These are phyloP conservation scores for Pteronotus mesoamericanus DNA, from an alignment of 2,797 vertebrate genomes.

Conservation along the genomic window DNA sequence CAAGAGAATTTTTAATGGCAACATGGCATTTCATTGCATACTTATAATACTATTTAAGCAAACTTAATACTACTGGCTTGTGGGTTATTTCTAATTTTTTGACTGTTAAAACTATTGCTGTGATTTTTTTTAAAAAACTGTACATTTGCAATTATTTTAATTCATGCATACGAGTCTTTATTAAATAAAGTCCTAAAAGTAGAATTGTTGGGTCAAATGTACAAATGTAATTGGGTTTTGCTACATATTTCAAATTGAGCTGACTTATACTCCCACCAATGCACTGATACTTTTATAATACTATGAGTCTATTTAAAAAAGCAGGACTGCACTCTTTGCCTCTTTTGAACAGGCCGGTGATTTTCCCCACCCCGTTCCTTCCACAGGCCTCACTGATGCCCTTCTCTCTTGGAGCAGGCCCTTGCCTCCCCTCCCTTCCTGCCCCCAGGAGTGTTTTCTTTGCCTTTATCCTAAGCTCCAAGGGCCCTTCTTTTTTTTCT, in stretches of 20 bases:
- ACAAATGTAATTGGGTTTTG: neutral
- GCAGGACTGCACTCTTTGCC: neutral
- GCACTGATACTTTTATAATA: neutral
- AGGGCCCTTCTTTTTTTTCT: neutral
- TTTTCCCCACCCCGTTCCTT: neutral
- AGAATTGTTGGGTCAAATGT: neutral
- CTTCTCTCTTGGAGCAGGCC: neutral
- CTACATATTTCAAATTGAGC: neutral
- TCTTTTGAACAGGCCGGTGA: neutral
- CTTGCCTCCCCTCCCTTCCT: neutral
- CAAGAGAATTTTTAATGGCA: neutral
- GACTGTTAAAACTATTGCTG: neutral
- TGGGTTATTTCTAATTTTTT: neutral
- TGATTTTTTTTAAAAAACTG: neutral
- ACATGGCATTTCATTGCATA: neutral
- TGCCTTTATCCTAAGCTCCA: neutral
- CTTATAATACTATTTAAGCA: neutral
- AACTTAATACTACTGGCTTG: neutral
- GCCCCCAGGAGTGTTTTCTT: neutral
- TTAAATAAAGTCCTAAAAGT: neutral
- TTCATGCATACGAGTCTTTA: neutral
- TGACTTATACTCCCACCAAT: neutral
- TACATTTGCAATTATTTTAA: neutral
- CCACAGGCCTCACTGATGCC: neutral
- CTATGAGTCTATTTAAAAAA: neutral